These are phyloP conservation scores for Cuculus canorus DNA, from an alignment of 2,797 vertebrate species.

Conservation along the genomic window DNA sequence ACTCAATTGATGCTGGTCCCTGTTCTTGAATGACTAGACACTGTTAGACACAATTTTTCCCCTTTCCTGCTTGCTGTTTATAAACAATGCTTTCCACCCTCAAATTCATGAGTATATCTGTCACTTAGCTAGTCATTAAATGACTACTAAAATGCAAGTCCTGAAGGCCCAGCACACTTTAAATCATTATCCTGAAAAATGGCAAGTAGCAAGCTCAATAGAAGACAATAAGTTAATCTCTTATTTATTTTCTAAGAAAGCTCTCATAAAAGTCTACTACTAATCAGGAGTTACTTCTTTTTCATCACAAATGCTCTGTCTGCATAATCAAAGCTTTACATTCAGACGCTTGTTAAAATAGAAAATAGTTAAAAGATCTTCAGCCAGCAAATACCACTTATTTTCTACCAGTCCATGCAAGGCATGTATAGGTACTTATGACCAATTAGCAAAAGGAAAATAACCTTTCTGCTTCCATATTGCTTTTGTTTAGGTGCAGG, in stretches of 20 bases:
- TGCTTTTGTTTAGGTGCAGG: neutral
- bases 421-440: neutral
- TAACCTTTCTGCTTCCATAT: neutral
- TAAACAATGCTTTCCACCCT: neutral
- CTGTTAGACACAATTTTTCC: neutral
- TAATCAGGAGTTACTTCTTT: neutral
- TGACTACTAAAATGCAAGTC: neutral
- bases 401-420: neutral
- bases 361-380: neutral
- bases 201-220: neutral
- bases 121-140: neutral
- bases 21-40: neutral
- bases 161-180: neutral
- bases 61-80: neutral
- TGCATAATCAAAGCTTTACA: neutral
- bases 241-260: conserved; percentile 2
- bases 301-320: neutral
- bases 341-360: neutral
- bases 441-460: neutral
- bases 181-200: neutral
- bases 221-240: neutral
- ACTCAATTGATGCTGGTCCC: neutral
- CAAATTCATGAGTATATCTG: neutral
- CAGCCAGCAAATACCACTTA: neutral
- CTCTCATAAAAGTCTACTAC: neutral